Conservation (phyloP, 2,797 vertebrate genomes). For the Pangasius djambal region DNA sequence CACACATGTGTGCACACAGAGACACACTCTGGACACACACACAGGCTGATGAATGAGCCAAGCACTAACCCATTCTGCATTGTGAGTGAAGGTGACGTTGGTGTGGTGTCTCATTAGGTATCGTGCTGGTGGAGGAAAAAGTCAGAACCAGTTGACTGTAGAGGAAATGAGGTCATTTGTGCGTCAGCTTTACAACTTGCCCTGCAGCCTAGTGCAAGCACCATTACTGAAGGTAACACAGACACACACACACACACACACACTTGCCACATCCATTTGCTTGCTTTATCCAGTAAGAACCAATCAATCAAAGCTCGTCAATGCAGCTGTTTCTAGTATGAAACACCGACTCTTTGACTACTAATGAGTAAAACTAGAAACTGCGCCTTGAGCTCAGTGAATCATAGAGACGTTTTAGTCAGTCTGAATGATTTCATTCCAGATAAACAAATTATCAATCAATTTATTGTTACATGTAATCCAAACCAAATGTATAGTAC, state of each 20-base stretch:
- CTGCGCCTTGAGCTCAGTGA: background rate
- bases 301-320: background rate
- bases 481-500: background rate
- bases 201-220: constrained; percentile 88
- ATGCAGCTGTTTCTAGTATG: background rate
- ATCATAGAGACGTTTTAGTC: background rate
- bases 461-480: background rate
- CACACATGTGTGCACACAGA: background rate
- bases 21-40: background rate
- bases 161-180: constrained; percentile 93
- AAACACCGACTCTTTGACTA: background rate
- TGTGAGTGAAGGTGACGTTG: background rate
- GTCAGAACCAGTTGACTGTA: constrained; percentile 89
- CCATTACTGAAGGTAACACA: constrained; percentile 85
- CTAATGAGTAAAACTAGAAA: background rate
- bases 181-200: constrained; percentile 89
- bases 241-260: constrained; percentile 1
- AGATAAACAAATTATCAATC: background rate
- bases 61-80: background rate
- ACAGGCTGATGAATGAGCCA: background rate
- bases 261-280: background rate
- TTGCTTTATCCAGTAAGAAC: background rate
- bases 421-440: background rate
- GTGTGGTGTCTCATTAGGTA: constrained; percentile 73
- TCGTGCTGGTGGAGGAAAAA: constrained; percentile 88